phyloP scores from a whole-genome alignment of 2,888 invertebrate species.

The Sturmia bella region DNA sequence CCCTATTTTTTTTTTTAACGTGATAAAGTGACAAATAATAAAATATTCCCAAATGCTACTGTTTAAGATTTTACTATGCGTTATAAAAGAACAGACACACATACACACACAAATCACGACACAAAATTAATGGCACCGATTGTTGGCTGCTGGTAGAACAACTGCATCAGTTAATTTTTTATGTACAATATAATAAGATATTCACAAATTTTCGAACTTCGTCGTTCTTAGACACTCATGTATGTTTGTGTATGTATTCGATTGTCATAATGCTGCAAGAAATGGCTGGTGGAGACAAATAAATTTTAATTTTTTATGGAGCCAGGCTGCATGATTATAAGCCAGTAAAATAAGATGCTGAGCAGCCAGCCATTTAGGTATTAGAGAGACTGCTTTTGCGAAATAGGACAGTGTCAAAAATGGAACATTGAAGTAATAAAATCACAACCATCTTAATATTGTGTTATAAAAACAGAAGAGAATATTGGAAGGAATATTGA shows the following conservation, averaged over 20 bases:
- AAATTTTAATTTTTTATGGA: conserved; percentile 36
- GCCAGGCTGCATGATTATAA: conserved; percentile 8
- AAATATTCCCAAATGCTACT: conserved; percentile 16
- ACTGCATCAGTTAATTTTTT: conserved; percentile 28
- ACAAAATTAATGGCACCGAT: conserved; percentile 37
- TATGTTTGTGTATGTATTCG: not conserved
- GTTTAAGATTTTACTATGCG: conserved; percentile 2
- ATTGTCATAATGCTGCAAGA: conserved; percentile 29
- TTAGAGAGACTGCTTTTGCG: not conserved
- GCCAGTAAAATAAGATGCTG: conserved; percentile 5
- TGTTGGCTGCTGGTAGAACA: conserved; percentile 42
- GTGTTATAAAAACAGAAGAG: not conserved
- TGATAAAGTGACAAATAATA: conserved; percentile 2
- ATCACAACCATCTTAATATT: not conserved
- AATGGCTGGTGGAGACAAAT: conserved; percentile 37
- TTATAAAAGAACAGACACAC: not conserved
- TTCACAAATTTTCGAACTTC: not conserved
- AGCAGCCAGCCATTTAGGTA: conserved; percentile 36
- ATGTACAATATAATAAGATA: not conserved
- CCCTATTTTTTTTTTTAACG: not conserved
- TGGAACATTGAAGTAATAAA: conserved; percentile 29
- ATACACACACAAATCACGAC: conserved; percentile 18
- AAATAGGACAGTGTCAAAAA: conserved; percentile 30
- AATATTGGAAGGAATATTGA: not conserved
- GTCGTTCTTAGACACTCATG: not conserved